These are phyloP conservation scores for Lamellibrachia columna DNA, from an alignment of 2,888 invertebrate species.

Conservation along the genomic window DNA sequence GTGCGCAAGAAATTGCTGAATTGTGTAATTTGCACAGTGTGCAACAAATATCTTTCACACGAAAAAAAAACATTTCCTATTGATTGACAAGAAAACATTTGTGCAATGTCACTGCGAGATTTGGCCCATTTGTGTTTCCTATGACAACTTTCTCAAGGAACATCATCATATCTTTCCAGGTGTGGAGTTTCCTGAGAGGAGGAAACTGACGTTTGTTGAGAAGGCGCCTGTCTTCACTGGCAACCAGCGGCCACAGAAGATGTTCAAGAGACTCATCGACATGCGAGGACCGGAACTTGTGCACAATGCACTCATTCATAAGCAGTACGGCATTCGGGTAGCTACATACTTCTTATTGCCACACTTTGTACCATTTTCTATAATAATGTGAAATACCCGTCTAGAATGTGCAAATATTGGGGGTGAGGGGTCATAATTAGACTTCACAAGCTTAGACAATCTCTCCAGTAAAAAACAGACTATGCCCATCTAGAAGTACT, in stretches of 20 bases:
- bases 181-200: constrained; percentile 55
- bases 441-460: too few species aligned
- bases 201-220: constrained; percentile 73
- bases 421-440: too few species aligned
- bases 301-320: constrained; percentile 85
- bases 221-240: constrained; percentile 74
- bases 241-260: constrained; percentile 79
- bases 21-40: too few species aligned
- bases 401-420: too few species aligned
- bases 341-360: constrained; percentile 55
- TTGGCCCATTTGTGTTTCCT: neutral
- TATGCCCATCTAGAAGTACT: too few species aligned
- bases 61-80: too few species aligned
- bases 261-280: constrained; percentile 82
- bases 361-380: neutral
- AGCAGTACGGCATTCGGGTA: constrained; percentile 93
- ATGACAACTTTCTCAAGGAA: neutral
- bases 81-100: too few species aligned
- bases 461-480: too few species aligned
- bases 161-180: constrained; percentile 45
- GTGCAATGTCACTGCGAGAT: neutral
- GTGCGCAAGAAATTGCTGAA: too few species aligned
- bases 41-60: too few species aligned
- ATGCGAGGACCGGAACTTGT: constrained; percentile 90
- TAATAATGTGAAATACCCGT: neutral